Percentiles rank a stretch among this genome's conserved stretches.
Conservation (phyloP, 2,888 invertebrate genomes). For the Drosophila peninsularis region DNA sequence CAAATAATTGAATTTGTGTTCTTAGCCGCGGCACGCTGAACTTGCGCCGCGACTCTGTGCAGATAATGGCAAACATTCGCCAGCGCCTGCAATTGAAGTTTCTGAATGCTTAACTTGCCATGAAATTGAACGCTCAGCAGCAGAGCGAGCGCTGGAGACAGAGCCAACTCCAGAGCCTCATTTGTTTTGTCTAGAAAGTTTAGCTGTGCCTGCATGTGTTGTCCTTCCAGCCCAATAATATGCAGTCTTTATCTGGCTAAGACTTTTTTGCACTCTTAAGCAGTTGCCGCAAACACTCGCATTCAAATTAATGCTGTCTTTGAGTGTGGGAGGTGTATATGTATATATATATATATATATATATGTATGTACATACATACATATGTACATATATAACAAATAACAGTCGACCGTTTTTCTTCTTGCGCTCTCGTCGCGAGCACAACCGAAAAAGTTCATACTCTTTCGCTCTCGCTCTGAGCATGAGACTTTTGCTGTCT, state of each 20-base stretch:
- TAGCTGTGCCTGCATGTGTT: conserved; percentile 1
- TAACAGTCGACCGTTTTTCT: no score
- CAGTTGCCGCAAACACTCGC: background rate
- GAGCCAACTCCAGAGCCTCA: conserved; percentile 10
- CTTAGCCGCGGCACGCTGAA: conserved; percentile 19
- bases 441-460: no score
- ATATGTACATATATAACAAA: no score
- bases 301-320: background rate
- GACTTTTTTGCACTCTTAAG: background rate
- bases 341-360: no score
- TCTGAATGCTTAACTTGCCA: conserved; percentile 69
- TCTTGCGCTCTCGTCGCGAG: no score
- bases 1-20: conserved; percentile 82
- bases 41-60: conserved; percentile 34
- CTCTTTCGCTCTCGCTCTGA: no score
- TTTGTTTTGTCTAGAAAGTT: conserved; percentile 48
- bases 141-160: background rate
- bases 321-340: no score
- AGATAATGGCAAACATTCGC: conserved; percentile 57
- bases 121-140: conserved; percentile 66
- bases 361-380: no score
- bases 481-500: no score
- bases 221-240: background rate
- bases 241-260: background rate
- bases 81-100: conserved; percentile 71